These are phyloP conservation scores for Cephus runcator DNA, from an alignment of 2,888 invertebrate genomes.

Conservation along the genomic window DNA sequence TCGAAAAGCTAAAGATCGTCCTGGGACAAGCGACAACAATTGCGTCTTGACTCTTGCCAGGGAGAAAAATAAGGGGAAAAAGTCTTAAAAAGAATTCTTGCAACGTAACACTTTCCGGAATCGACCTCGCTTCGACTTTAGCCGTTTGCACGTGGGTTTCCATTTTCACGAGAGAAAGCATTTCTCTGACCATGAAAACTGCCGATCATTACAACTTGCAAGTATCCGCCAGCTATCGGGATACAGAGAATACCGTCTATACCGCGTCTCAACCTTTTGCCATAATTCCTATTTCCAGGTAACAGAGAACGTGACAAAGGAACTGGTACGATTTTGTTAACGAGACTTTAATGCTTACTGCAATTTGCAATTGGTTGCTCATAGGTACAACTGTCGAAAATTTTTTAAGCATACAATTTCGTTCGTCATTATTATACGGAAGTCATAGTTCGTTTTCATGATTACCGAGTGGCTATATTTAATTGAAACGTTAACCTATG, in stretches of 20 bases:
- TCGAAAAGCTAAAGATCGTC: background rate
- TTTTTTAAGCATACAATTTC: background rate
- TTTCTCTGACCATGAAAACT: conserved; percentile 54
- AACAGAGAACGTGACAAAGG: conserved; percentile 8
- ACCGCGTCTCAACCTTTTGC: background rate
- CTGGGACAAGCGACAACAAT: background rate
- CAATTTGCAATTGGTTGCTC: background rate
- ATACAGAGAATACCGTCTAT: conserved; percentile 22
- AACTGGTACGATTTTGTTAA: background rate
- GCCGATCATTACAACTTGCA: conserved; percentile 62
- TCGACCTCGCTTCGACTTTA: conserved; percentile 39
- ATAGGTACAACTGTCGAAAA: background rate
- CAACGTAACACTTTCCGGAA: conserved; percentile 58
- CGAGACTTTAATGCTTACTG: background rate
- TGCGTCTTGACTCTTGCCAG: background rate
- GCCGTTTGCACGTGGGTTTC: conserved; percentile 46
- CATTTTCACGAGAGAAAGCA: conserved; percentile 30
- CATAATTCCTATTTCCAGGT: conserved; percentile 25
- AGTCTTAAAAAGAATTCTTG: conserved; percentile 38
- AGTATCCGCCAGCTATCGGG: conserved; percentile 42
- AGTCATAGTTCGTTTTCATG: background rate
- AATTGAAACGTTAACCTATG: background rate
- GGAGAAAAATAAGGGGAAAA: background rate
- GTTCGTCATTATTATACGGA: background rate
- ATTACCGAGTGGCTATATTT: background rate